Base-by-base conservation (phyloP, 1,140 invertebrate genomes). In the Eriocheir sinensis region DNA sequence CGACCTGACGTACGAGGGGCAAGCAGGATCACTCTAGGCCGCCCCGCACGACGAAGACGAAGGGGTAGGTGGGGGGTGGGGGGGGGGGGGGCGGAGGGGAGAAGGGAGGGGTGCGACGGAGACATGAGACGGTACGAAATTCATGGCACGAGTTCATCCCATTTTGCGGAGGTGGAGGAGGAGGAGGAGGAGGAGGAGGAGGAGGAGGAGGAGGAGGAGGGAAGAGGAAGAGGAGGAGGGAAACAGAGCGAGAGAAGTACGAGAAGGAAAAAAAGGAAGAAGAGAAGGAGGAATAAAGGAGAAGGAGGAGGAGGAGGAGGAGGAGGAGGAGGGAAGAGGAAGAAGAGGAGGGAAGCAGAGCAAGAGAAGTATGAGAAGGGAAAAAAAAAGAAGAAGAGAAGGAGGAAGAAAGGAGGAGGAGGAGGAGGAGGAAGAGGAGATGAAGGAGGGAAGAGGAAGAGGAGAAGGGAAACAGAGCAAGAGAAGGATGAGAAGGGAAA, bases 21-120 rank as follows among this genome's bases (percentile, higher is more conserved):
- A n/a, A 83, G 8, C 88, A 44, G 88, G 88, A 40, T 89, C 88
- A 89, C 88, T 89, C 40, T 44, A 44, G 41, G 17, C 88, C 30
- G 88, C 2, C 85, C 36, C 85, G 17, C 30, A 88, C 85, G 80
- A n/a, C 80, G 80, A 27, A 48, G 44, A 15, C n/a, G n/a, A n/a
- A n/a, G n/a, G n/a, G n/a, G n/a, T n/a, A n/a, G n/a, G n/a, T n/a
- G n/a, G n/a, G n/a, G n/a, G n/a, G 60, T 72, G 15, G 60, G 60
- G 81, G n/a, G 36, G 81, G 81, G 81, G 36, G n/a, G 8, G 8
- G n/a, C 36, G 81, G 8, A 9, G 36, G 8, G 8, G 8, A n/a
- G n/a, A n/a, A n/a, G n/a, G n/a, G n/a, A n/a, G n/a, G n/a, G n/a
- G n/a, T n/a, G n/a, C n/a, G n/a, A 12, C 8, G n/a, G n/a, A n/a